A percentile compares a stretch with the other conserved stretches of the same genome.
Evolutionary conservation across 1,140 invertebrate genomes (phyloP).

Genomic region (Apis cerana): DNA sequence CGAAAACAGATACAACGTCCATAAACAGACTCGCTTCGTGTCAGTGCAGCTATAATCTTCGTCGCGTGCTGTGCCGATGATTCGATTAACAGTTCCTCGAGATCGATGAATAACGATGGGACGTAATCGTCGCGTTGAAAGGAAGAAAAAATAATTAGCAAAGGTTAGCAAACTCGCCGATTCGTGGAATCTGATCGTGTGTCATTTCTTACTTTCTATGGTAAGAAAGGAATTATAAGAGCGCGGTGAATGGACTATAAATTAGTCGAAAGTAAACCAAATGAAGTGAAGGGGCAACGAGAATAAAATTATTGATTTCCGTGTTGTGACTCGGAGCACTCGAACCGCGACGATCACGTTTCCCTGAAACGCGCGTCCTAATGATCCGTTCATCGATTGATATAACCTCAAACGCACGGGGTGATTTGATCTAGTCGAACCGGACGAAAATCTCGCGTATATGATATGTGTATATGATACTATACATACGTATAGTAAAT

Average conservation of each 20-base stretch:
- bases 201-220: neutral
- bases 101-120: constrained; percentile 1
- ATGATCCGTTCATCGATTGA: constrained; percentile 8
- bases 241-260: neutral
- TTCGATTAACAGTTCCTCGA: constrained; percentile 1
- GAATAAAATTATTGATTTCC: neutral
- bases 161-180: neutral
- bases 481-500: neutral
- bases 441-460: neutral
- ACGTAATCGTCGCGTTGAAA: constrained; percentile 6
- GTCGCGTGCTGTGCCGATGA: neutral
- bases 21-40: neutral
- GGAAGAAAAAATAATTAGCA: neutral
- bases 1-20: neutral
- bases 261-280: neutral
- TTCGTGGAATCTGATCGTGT: neutral
- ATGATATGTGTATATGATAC: neutral
- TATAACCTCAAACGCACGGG: neutral
- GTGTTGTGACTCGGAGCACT: neutral
- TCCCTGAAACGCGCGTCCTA: neutral
- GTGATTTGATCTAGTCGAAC: constrained; percentile 30
- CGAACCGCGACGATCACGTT: constrained; percentile 5
- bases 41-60: constrained; percentile 3
- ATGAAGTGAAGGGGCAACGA: neutral
- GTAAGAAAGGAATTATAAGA: neutral